These are phyloP conservation scores for Apamea epomidion DNA, from an alignment of 2,888 invertebrate genomes.

Conservation along the genomic window DNA sequence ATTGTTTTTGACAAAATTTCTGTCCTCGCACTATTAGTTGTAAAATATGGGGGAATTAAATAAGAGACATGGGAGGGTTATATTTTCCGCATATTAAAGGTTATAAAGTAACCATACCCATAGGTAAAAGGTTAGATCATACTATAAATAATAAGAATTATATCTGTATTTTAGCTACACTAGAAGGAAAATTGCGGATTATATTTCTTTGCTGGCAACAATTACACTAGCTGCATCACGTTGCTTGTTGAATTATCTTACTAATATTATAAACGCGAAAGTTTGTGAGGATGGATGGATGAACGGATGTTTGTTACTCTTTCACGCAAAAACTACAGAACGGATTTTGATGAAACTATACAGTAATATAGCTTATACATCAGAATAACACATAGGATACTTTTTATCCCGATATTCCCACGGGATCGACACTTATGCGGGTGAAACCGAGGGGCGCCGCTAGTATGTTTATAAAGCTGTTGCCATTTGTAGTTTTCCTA, in stretches of 20 bases:
- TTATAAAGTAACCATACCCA: conserved; percentile 9
- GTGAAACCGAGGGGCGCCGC: too few species aligned
- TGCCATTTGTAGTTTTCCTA: background rate
- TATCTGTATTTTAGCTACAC: background rate
- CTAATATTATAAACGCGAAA: too few species aligned
- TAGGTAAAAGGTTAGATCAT: background rate
- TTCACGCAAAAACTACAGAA: too few species aligned
- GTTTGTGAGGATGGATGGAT: too few species aligned
- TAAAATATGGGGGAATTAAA: conserved; percentile 47
- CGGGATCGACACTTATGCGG: too few species aligned
- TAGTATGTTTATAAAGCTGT: background rate
- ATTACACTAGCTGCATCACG: background rate
- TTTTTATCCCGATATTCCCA: too few species aligned
- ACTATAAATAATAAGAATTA: conserved; percentile 6
- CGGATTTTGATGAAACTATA: too few species aligned
- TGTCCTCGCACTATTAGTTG: conserved; percentile 33
- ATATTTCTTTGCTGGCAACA: background rate
- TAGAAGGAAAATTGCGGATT: too few species aligned
- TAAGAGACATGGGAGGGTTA: conserved; percentile 25
- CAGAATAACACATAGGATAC: too few species aligned
- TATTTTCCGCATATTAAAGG: conserved; percentile 48
- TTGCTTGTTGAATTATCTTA: background rate
- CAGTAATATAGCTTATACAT: too few species aligned
- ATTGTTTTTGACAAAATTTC: conserved; percentile 60
- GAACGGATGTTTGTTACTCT: too few species aligned